Evolutionary conservation across 2,888 invertebrate species (phyloP).

Genomic region (Lepidochrysops patricia): DNA sequence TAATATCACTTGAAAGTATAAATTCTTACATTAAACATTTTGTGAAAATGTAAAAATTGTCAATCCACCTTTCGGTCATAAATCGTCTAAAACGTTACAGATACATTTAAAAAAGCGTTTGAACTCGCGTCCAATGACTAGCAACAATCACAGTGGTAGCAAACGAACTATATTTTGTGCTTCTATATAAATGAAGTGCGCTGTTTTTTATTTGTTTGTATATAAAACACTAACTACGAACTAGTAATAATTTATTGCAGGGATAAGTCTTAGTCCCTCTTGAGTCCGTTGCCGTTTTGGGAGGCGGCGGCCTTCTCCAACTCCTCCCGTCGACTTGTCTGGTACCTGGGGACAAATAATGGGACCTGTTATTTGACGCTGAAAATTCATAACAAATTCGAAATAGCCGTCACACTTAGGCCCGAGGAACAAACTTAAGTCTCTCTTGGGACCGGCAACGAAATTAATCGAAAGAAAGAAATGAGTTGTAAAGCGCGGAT

Average conservation of each 20-base stretch:
- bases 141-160: conserved; percentile 38
- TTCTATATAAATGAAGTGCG: conserved; percentile 10
- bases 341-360: conserved; percentile 53
- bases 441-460: too few species aligned
- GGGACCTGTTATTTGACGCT: background rate
- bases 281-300: conserved; percentile 76
- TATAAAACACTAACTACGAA: conserved; percentile 8
- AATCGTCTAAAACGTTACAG: conserved; percentile 6
- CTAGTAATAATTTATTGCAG: conserved; percentile 10
- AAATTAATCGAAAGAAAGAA: too few species aligned
- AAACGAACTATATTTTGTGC: conserved; percentile 12
- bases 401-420: too few species aligned
- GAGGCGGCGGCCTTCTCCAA: conserved; percentile 54
- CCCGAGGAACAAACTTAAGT: too few species aligned
- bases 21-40: conserved; percentile 26
- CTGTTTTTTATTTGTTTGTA: conserved; percentile 9
- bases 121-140: conserved; percentile 34
- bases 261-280: conserved; percentile 65
- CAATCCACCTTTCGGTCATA: conserved; percentile 9
- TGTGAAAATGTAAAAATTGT: conserved; percentile 13
- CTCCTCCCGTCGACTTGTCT: conserved; percentile 71
- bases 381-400: too few species aligned
- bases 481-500: too few species aligned
- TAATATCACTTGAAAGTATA: conserved; percentile 70
- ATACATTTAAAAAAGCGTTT: conserved; percentile 19